Evolutionary conservation across 2,113 vertebrate species (phyloP).

Genomic region (Carassius carassius): DNA sequence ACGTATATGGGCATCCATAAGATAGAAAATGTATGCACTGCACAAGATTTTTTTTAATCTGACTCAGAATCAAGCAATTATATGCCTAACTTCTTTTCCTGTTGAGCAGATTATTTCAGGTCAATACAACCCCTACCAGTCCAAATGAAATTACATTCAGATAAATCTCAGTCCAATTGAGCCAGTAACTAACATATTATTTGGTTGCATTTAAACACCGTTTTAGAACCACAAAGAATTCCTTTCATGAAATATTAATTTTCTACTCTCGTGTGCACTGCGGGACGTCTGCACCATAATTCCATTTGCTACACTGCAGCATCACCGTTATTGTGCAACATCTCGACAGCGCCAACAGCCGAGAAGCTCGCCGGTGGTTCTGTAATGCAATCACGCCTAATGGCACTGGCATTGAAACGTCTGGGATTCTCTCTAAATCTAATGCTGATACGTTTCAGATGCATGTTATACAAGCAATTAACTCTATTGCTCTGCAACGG

Average conservation of each 20-base stretch:
- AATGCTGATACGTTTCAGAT: constrained; percentile 37
- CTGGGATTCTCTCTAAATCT: constrained; percentile 35
- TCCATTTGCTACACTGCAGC: neutral
- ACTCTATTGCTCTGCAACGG: constrained; percentile 34
- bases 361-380: constrained; percentile 26
- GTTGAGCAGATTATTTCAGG: too few relatives aligned
- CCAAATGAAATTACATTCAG: neutral
- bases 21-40: too few relatives aligned
- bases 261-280: neutral
- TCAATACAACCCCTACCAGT: neutral
- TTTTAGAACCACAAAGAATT: constrained; percentile 31
- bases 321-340: constrained; percentile 4
- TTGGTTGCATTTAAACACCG: neutral
- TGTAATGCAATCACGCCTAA: constrained; percentile 36
- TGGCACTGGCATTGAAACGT: constrained; percentile 34
- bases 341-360: neutral
- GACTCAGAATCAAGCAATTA: too few relatives aligned
- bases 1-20: too few relatives aligned
- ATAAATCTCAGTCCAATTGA: neutral
- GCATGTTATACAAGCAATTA: constrained; percentile 42
- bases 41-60: too few relatives aligned
- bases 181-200: neutral
- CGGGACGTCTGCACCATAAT: constrained; percentile 22
- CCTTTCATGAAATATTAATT: neutral
- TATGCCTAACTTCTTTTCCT: too few relatives aligned